Percentiles rank a stretch among this genome's conserved stretches.
phyloP scores from a whole-genome alignment of 1,140 invertebrate genomes.

The Brachionus paranguensis region DNA sequence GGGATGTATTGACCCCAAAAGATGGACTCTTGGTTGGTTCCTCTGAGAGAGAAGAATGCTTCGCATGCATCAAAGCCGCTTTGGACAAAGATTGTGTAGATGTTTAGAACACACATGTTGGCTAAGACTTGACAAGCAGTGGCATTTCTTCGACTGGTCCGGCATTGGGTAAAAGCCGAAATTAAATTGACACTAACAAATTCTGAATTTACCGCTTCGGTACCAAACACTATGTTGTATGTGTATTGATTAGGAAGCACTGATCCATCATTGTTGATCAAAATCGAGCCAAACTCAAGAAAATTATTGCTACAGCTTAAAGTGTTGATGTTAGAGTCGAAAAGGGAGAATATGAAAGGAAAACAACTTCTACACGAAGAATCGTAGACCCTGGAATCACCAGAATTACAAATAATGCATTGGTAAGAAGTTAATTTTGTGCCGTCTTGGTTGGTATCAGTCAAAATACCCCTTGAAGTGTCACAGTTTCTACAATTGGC shows the following conservation, averaged over 20 bases:
- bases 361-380: not conserved
- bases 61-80: conserved; percentile 55
- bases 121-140: conserved; percentile 62
- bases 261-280: not conserved
- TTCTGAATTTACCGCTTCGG: not conserved
- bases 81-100: conserved; percentile 51
- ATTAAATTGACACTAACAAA: not conserved
- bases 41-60: conserved; percentile 49
- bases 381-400: not conserved
- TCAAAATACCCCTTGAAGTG: not conserved
- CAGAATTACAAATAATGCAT: not conserved
- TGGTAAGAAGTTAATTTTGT: not conserved
- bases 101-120: conserved; percentile 63
- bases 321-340: not conserved
- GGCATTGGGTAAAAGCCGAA: not conserved
- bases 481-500: not conserved
- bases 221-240: not conserved
- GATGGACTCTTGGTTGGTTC: not conserved
- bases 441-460: not conserved
- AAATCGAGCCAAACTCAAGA: not conserved
- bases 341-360: not conserved
- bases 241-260: not conserved
- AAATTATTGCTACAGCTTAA: not conserved
- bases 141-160: not conserved
- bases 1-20: conserved; percentile 46